Conservation (phyloP, 2,888 invertebrate species). For the Drosophila koepferae region DNA sequence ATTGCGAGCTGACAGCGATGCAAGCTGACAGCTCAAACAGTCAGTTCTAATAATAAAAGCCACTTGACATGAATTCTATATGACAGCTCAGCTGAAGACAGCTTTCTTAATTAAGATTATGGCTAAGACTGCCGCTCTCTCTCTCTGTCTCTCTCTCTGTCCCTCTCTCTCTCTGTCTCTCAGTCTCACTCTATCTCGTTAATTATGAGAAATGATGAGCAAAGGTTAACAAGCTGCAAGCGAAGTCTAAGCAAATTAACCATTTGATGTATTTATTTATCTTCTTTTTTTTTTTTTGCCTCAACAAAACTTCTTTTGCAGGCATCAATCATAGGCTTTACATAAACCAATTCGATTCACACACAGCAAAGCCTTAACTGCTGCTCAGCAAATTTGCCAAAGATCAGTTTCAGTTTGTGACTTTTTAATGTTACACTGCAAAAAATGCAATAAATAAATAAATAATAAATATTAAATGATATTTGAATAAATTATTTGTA, state of each 20-base stretch:
- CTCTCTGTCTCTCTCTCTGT: no score
- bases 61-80: constrained; percentile 8
- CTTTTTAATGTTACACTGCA: constrained; percentile 8
- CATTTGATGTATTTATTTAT: not conserved
- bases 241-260: not conserved
- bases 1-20: constrained; percentile 14
- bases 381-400: constrained; percentile 22
- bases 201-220: constrained; percentile 8
- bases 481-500: no score
- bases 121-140: not conserved
- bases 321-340: not conserved
- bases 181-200: not conserved
- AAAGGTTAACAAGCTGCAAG: not conserved
- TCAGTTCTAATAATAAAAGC: constrained; percentile 22
- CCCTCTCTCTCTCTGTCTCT: no score
- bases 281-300: not conserved
- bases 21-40: constrained; percentile 12
- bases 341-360: not conserved
- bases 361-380: constrained; percentile 13
- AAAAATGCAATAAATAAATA: not conserved
- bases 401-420: constrained; percentile 22
- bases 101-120: constrained; percentile 24
- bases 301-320: not conserved
- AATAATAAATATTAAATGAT: no score
- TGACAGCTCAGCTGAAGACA: constrained; percentile 14